Percentiles rank a stretch among this genome's conserved stretches.
Conservation (phyloP, 1,140 invertebrate species). For the Tetramorium simillimum region DNA sequence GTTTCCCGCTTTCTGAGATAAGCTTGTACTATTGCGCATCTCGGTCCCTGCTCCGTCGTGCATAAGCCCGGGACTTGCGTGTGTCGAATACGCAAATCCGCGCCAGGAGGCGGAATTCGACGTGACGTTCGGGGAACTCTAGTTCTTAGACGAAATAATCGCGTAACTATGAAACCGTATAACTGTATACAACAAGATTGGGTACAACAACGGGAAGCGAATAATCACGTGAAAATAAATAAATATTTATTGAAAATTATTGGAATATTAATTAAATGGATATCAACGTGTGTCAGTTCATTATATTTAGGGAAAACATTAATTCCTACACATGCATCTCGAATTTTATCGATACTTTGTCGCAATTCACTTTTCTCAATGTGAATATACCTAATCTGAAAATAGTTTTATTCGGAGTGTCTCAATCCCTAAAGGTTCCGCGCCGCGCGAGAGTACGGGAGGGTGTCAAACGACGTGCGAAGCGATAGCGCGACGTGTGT, state of each 20-base stretch:
- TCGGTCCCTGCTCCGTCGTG: constrained; percentile 20
- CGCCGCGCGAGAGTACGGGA: neutral
- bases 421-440: neutral
- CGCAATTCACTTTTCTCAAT: neutral
- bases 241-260: neutral
- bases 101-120: neutral
- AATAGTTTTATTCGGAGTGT: neutral
- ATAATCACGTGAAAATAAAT: neutral
- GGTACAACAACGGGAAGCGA: neutral
- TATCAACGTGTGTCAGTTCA: neutral
- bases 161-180: neutral
- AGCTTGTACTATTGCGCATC: constrained; percentile 54
- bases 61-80: constrained; percentile 1
- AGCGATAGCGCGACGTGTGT: constrained; percentile 11
- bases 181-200: neutral
- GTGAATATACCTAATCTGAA: neutral
- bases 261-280: neutral
- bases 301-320: neutral
- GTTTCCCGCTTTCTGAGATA: constrained; percentile 72
- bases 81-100: constrained; percentile 53
- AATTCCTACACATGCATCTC: neutral
- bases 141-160: neutral
- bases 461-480: constrained; percentile 38
- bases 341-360: neutral
- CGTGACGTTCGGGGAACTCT: neutral